Base-by-base conservation (phyloP, 2,888 invertebrate species). In the Melanostoma mellinum region DNA sequence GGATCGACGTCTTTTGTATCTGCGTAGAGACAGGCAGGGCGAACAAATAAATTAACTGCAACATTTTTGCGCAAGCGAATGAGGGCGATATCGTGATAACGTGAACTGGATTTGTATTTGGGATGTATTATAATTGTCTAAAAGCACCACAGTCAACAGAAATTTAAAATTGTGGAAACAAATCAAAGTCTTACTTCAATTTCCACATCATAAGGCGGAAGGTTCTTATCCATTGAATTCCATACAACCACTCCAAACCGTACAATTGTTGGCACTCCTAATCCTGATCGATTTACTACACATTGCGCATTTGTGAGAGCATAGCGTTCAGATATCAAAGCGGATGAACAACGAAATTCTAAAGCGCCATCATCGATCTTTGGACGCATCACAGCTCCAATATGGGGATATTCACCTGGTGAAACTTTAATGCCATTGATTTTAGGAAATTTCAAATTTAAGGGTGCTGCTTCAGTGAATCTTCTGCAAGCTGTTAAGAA, bases 71-170 rank as follows among this genome's bases (percentile, higher is more conserved):
- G 80, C 60, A 90, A 75, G 73, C 88, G 87, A 55, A 90, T 60
- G n/a, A 90, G 33, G n/a, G 89, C 90, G 50, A 90, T 87, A 46
- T 90, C 90, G 44, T 90, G 81, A 60, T 90, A 90, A 20, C 86
- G 88, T 55, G 78, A 67, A 9, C 61, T 73, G 6, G 76, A 85
- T 3, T 71, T 32, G 74, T 89, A 90, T 0, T 88, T 85, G 4
- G 87, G 86, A 77, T 90, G 90, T 9, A 90, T 85, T 4, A 32
- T 69, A 0, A 87, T 80, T 33, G 86, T 8, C 90, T 90, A 63
- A 9, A 77, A 78, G 33, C 30, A 20, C 0, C 3, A 46, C 10
- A 20, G 20, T 20, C 20, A 20, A 20, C 20, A 20, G 20, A 20
- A 20, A 20, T 20, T 20, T 20, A 20, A 20, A 20, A 20, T 20